Base-by-base conservation (phyloP, 2,797 vertebrate species). In the Nannoperca australis region DNA sequence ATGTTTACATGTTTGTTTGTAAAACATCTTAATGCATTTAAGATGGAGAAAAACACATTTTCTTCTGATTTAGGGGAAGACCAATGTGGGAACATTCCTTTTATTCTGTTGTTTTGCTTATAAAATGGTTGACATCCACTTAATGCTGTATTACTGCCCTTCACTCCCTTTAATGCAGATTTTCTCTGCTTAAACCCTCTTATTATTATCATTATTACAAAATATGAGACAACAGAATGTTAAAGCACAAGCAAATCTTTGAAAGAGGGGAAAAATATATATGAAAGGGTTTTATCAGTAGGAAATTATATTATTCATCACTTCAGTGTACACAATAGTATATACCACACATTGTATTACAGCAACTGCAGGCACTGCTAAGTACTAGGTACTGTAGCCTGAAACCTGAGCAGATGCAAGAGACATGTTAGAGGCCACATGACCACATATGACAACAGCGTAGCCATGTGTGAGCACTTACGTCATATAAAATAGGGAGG, bases 391-490 rank as follows among this genome's bases (percentile, higher is more conserved):
- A 42, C 61, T 55, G 30, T 18, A 51, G 27, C 2, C 49, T 50
- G 42, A 58, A 66, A 55, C 53, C 63, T 61, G 51, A 58, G 38
- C 58, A 30, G 58, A 76, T 42, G 34, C 10, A 44, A 11, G 24
- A 64, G 54, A 10, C 27, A 22, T 15, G 7, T 47, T 54, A 24
- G n/a, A 70, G 11, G 36, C 65, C 69, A 38, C 8, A 63, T 58
- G 30, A 69, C 22, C 64, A 58, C 53, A 60, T 15, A 17, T 49
- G 36, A 44, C 18, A 54, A 10, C 40, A 51, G 51, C n/a, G 12
- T 17, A 18, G 11, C 30, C 7, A 44, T 44, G 65, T 22, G 47
- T 53, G 24, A 69, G 24, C 32, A 30, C 11, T 75, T n/a, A 32
- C 18, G 38, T 66, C 20, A 24, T 0, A 10, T 76, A 2, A 32